These are phyloP conservation scores for Dastarcus helophoroides DNA, from an alignment of 2,888 invertebrate genomes.

Conservation along the genomic window DNA sequence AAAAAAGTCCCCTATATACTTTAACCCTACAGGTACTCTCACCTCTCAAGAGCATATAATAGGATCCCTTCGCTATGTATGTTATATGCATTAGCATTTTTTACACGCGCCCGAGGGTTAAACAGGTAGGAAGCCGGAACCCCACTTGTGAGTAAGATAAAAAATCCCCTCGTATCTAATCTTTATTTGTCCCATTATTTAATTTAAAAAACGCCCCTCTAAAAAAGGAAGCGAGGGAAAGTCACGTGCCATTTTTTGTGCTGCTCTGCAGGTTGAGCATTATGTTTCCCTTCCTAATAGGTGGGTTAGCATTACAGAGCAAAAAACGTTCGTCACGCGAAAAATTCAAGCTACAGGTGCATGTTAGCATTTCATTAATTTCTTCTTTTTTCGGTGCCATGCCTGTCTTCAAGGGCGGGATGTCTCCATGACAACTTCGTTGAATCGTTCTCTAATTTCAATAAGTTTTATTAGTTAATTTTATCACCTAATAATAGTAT, in stretches of 20 bases:
- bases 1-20: slow-evolving; percentile 18
- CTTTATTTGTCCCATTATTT: too few species aligned
- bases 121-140: slow-evolving; percentile 9
- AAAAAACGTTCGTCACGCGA: slow-evolving; percentile 10
- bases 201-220: slow-evolving; percentile 8
- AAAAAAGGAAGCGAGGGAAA: slow-evolving; percentile 12
- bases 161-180: slow-evolving; percentile 6
- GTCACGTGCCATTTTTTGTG: slow-evolving; percentile 16
- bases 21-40: slow-evolving; percentile 14
- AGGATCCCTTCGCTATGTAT: slow-evolving; percentile 10
- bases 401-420: too few species aligned
- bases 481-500: too few species aligned
- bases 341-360: too few species aligned
- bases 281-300: slow-evolving; percentile 6
- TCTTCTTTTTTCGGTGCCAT: too few species aligned
- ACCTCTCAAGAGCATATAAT: slow-evolving; percentile 5
- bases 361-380: too few species aligned
- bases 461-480: too few species aligned
- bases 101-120: slow-evolving; percentile 2
- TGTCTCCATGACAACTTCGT: too few species aligned
- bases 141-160: slow-evolving; percentile 5
- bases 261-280: slow-evolving; percentile 10
- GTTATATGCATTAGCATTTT: neutral
- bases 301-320: slow-evolving; percentile 7
- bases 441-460: too few species aligned